Evolutionary conservation across 2,797 vertebrate genomes (phyloP).

Genomic region (Galaxias olidus): DNA sequence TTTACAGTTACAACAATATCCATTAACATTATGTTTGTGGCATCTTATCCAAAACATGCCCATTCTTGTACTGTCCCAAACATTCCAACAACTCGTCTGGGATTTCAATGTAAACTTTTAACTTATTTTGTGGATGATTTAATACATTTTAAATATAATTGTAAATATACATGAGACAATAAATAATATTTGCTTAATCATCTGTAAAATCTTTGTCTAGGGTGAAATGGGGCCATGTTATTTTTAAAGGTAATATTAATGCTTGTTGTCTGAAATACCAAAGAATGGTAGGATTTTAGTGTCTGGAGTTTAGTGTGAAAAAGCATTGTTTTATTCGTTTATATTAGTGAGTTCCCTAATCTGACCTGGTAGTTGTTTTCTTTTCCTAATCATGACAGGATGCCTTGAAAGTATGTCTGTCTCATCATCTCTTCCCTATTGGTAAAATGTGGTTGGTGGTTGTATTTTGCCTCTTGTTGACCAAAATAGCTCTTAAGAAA

Average conservation of each 20-base stretch:
- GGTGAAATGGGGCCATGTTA: slow-evolving; percentile 52
- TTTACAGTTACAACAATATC: no score
- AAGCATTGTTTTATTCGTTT: slow-evolving; percentile 39
- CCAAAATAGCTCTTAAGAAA: slow-evolving; percentile 70
- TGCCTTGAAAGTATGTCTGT: slow-evolving; percentile 62
- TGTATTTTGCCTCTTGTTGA: slow-evolving; percentile 68
- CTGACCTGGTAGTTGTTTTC: slow-evolving; percentile 41
- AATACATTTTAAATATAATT: background rate
- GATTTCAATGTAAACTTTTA: slow-evolving; percentile 37
- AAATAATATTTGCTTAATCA: no score
- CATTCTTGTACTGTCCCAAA: slow-evolving; percentile 68
- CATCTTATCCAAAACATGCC: slow-evolving; percentile 53
- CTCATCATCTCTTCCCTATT: slow-evolving; percentile 50
- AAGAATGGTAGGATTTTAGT: slow-evolving; percentile 68
- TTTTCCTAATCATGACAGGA: slow-evolving; percentile 35
- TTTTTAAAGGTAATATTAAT: slow-evolving; percentile 45
- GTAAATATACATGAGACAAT: no score
- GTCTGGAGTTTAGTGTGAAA: slow-evolving; percentile 44
- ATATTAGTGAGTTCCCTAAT: slow-evolving; percentile 15
- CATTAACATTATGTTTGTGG: background rate
- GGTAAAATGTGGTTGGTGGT: slow-evolving; percentile 64
- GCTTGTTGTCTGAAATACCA: slow-evolving; percentile 72
- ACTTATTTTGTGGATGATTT: background rate
- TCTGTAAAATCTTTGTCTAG: slow-evolving; percentile 8
- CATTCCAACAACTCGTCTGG: slow-evolving; percentile 67